Base-by-base conservation (phyloP, 2,113 vertebrate genomes). In the Rhizomys pruinosus region DNA sequence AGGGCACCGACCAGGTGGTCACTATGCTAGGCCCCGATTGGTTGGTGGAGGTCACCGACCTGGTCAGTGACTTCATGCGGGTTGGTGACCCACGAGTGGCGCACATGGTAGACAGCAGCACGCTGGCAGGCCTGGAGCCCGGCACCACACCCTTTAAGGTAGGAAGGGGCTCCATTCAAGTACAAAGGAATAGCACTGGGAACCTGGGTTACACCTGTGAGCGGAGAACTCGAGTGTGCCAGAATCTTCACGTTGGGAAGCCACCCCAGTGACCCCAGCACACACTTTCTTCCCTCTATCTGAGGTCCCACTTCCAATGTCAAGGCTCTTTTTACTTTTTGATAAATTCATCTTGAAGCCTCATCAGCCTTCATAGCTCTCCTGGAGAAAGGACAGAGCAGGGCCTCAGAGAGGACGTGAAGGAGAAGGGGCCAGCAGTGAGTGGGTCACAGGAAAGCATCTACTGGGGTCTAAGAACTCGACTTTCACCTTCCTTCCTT, bases 11-110 rank as follows among this genome's bases (percentile, higher is more conserved):
- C 84, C 99, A 99, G 96, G 99, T 99, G 94, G 99, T 99, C 98
- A 99, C 99, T 97, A 99, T 99, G 99, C 98, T 99, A 98, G 99
- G 99, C 4, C 98, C 99, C 0, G 99, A 99, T 97, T 99, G 99
- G 99, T 98, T 99, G 97, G 99, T 99, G 97, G 99, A 99, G 55
- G 99, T 99, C 97, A 99, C 99, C 0, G 99, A 99, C 97, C 98
- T 99, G 97, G 99, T 99, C 78, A 99, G 99, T 55, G 99, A 99
- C 97, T 99, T 99, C 86, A 98, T 99, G 97, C 98, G 98, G 0
- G 99, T 99, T 94, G 98, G 98, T 0, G 99, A 99, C 98, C 98
- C 99, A 0, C 97, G 99, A 10, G 98, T 99, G 92, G 99, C 99
- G 0, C 99, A 99, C 96, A 93, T 99, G 98, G 98, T 99, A 96